phyloP scores from a whole-genome alignment of 2,888 invertebrate species.

The Minunthozetes semirufus region DNA sequence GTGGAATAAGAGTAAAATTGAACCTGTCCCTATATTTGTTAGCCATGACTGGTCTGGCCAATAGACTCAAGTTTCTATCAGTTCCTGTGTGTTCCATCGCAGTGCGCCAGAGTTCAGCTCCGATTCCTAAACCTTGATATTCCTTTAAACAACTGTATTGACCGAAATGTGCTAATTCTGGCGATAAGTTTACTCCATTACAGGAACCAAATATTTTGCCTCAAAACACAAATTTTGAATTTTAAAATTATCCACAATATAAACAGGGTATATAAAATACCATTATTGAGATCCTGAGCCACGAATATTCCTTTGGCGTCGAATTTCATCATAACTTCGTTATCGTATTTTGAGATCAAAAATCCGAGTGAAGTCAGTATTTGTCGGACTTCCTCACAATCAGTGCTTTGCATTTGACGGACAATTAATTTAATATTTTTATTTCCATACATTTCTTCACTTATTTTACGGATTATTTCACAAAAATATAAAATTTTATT shows the following conservation, averaged over 20 bases:
- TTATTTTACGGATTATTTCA: no score
- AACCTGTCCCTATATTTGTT: not conserved
- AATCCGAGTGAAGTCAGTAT: not conserved
- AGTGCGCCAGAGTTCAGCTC: slow-evolving; percentile 37
- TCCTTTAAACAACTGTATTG: slow-evolving; percentile 36
- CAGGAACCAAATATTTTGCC: not conserved
- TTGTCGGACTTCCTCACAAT: not conserved
- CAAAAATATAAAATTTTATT: no score
- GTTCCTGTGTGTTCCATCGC: slow-evolving; percentile 37
- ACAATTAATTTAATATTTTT: not conserved
- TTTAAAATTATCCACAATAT: not conserved
- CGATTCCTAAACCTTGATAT: slow-evolving; percentile 38
- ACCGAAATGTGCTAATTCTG: slow-evolving; percentile 38
- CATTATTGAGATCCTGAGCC: not conserved
- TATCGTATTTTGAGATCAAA: not conserved
- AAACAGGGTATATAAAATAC: no score
- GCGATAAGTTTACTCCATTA: slow-evolving; percentile 2
- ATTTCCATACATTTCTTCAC: no score
- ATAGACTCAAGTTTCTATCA: slow-evolving; percentile 33
- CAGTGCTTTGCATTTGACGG: not conserved
- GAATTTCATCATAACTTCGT: not conserved
- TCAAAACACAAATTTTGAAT: no score
- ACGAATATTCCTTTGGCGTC: not conserved
- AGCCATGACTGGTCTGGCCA: slow-evolving; percentile 38
- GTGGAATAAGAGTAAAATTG: slow-evolving; percentile 34